These are phyloP conservation scores for Herpetotheres cachinnans DNA, from an alignment of 2,113 vertebrate genomes.

Conservation along the genomic window DNA sequence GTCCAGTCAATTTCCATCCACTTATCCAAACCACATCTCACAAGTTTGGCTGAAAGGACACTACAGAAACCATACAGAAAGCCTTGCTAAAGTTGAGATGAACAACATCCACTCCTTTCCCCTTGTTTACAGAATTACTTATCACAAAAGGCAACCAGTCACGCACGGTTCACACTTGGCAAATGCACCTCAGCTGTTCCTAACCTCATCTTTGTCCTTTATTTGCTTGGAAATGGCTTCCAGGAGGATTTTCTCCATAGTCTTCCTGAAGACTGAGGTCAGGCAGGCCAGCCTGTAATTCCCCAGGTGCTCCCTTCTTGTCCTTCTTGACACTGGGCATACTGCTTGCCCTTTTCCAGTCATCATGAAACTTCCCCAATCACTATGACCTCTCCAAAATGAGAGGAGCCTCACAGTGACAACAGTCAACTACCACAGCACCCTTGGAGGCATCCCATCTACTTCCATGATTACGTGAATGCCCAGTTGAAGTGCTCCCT, in stretches of 20 bases:
- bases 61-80: background rate
- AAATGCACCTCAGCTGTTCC: background rate
- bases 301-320: background rate
- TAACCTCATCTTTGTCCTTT: background rate
- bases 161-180: background rate
- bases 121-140: background rate
- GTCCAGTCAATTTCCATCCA: background rate
- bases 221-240: background rate
- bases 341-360: background rate
- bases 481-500: background rate
- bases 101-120: background rate
- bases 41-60: background rate
- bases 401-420: background rate
- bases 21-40: background rate
- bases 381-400: background rate
- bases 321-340: background rate
- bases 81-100: background rate
- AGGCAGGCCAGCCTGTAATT: background rate
- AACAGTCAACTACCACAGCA: background rate
- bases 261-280: background rate
- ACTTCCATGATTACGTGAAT: background rate
- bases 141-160: background rate
- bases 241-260: background rate
- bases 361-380: background rate
- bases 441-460: fast-evolving